Percentiles rank a stretch among this genome's conserved stretches.
phyloP scores from a whole-genome alignment of 2,888 invertebrate species.

The Branchellion lobata region DNA sequence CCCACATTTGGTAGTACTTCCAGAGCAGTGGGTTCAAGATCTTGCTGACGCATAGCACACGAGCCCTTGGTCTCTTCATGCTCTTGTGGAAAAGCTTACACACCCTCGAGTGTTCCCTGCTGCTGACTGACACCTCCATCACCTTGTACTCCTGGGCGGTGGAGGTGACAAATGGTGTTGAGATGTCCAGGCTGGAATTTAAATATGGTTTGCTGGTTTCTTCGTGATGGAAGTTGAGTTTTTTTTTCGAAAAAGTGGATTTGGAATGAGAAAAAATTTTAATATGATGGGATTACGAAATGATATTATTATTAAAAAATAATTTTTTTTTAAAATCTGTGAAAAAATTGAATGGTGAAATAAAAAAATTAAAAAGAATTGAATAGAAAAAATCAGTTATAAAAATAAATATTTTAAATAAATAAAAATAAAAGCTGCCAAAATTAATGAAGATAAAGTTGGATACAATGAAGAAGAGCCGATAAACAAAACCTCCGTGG shows the following conservation, averaged over 20 bases:
- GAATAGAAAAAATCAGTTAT: too few species aligned
- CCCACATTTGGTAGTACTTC: conserved; percentile 51
- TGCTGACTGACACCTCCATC: conserved; percentile 13
- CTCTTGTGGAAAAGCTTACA: conserved; percentile 44
- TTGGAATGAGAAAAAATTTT: too few species aligned
- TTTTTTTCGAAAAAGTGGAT: neutral
- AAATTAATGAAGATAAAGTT: too few species aligned
- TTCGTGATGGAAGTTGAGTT: neutral
- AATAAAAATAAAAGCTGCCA: too few species aligned
- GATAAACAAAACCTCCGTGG: neutral
- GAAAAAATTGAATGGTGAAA: too few species aligned
- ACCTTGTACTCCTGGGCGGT: conserved; percentile 23
- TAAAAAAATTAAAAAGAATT: too few species aligned
- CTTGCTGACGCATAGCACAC: conserved; percentile 38
- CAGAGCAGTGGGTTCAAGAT: conserved; percentile 52
- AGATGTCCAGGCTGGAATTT: neutral
- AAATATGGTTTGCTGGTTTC: neutral
- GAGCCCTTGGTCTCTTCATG: conserved; percentile 39
- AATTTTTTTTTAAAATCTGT: too few species aligned
- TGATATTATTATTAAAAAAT: too few species aligned
- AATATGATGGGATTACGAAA: too few species aligned
- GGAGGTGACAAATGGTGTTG: too few species aligned
- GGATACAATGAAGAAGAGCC: too few species aligned
- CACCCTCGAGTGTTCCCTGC: conserved; percentile 25
- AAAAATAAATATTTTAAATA: too few species aligned